Percentiles rank a stretch among this genome's conserved stretches.
phyloP scores from a whole-genome alignment of 2,888 invertebrate species.

The Temnothorax ravouxi region DNA sequence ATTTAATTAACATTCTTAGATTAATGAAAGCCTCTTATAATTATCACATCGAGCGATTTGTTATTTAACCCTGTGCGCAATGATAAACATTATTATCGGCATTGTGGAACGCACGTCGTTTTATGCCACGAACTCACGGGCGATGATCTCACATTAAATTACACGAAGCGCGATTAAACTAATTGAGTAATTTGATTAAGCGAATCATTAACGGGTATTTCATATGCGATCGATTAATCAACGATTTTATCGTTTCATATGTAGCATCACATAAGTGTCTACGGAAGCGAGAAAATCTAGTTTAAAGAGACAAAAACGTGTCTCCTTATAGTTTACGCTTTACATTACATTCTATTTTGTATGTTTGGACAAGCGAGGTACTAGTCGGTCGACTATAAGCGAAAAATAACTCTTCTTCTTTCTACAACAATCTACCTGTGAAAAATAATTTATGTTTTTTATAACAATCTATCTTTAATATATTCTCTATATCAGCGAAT shows the following conservation, averaged over 20 bases:
- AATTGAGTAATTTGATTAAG: conserved; percentile 24
- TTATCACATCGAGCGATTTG: conserved; percentile 45
- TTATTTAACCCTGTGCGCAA: conserved; percentile 32
- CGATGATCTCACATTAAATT: conserved; percentile 26
- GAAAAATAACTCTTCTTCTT: conserved; percentile 16
- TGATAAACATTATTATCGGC: conserved; percentile 35
- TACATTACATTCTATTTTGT: background rate
- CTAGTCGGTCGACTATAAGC: conserved; percentile 21
- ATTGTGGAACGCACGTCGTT: background rate
- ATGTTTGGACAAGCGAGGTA: conserved; percentile 23
- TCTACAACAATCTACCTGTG: conserved; percentile 11
- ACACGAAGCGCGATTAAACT: conserved; percentile 16
- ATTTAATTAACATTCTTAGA: conserved; percentile 34
- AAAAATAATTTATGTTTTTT: conserved; percentile 26
- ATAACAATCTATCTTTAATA: conserved; percentile 34
- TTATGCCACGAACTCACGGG: background rate
- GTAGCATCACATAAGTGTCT: conserved; percentile 8
- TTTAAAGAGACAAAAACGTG: conserved; percentile 15
- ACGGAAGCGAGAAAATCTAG: conserved; percentile 31
- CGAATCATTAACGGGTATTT: background rate
- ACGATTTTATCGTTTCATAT: conserved; percentile 29
- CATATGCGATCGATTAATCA: background rate
- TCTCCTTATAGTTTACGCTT: conserved; percentile 8
- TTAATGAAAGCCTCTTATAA: conserved; percentile 34
- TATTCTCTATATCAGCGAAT: conserved; percentile 10